phyloP scores from a whole-genome alignment of 2,888 invertebrate genomes.

The Pseudolycoriella hygida region DNA sequence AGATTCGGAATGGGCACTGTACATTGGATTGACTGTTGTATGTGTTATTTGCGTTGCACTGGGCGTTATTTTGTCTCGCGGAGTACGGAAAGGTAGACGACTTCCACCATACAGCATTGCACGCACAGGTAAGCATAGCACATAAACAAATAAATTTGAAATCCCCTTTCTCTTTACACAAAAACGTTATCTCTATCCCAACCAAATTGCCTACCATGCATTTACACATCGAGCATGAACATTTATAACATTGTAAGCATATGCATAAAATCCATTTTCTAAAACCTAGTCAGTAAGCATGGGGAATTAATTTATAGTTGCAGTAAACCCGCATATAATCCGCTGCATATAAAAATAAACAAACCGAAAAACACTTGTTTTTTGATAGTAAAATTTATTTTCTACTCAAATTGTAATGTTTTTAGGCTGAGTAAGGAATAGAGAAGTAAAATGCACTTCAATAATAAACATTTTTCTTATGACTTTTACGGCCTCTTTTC shows the following conservation, averaged over 20 bases:
- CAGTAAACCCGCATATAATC: neutral
- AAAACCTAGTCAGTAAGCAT: no score
- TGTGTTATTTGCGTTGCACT: conserved; percentile 24
- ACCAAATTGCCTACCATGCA: no score
- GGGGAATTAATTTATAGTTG: neutral
- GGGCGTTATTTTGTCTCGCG: conserved; percentile 23
- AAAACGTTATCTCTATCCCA: no score
- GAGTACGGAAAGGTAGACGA: conserved; percentile 22
- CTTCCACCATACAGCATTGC: conserved; percentile 28
- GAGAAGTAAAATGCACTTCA: neutral
- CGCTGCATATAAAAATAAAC: neutral
- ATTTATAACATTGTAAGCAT: neutral
- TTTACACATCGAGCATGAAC: neutral
- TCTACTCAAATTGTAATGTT: neutral
- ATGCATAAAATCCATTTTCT: neutral
- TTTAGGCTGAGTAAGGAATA: no score
- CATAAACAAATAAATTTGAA: neutral
- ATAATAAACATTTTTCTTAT: neutral
- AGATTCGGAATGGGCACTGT: conserved; percentile 30
- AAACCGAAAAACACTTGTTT: neutral
- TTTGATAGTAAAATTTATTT: neutral
- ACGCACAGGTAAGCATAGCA: conserved; percentile 21
- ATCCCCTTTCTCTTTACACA: no score
- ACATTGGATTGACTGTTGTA: conserved; percentile 25
- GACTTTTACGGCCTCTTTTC: neutral